These are phyloP conservation scores for Laticauda laticaudata DNA, from an alignment of 2,113 vertebrate species.

Conservation along the genomic window DNA sequence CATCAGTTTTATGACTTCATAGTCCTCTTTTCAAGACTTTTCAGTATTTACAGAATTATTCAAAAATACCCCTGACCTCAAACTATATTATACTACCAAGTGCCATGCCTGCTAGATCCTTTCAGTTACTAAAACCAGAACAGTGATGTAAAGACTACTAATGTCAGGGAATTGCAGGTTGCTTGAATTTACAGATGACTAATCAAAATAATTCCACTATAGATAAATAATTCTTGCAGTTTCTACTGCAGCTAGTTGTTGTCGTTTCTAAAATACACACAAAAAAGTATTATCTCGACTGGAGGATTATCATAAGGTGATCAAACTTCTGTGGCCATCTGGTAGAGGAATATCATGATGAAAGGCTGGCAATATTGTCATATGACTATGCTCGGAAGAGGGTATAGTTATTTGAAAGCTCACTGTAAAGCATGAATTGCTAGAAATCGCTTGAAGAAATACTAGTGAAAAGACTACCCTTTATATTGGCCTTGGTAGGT, in stretches of 20 bases:
- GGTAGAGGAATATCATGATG: not conserved
- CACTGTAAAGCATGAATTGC: not conserved
- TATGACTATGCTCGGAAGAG: not conserved
- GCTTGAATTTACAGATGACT: not conserved
- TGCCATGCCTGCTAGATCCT: no score
- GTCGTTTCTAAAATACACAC: not conserved
- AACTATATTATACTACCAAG: no score
- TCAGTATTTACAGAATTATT: not conserved
- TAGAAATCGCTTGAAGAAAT: not conserved
- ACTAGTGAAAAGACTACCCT: not conserved
- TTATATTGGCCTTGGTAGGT: not conserved
- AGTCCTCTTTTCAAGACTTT: not conserved
- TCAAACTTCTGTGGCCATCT: not conserved
- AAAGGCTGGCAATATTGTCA: not conserved
- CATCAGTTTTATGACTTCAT: not conserved
- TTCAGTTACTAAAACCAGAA: not conserved
- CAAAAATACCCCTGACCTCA: not conserved
- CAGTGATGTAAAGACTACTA: not conserved
- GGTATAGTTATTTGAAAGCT: not conserved
- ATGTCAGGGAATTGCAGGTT: not conserved
- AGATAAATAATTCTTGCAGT: not conserved
- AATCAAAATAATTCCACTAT: not conserved
- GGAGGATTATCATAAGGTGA: not conserved
- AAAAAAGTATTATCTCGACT: not conserved
- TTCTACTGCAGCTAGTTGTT: not conserved